These are phyloP conservation scores for Xylocampa areola DNA, from an alignment of 2,888 invertebrate genomes.

Conservation along the genomic window DNA sequence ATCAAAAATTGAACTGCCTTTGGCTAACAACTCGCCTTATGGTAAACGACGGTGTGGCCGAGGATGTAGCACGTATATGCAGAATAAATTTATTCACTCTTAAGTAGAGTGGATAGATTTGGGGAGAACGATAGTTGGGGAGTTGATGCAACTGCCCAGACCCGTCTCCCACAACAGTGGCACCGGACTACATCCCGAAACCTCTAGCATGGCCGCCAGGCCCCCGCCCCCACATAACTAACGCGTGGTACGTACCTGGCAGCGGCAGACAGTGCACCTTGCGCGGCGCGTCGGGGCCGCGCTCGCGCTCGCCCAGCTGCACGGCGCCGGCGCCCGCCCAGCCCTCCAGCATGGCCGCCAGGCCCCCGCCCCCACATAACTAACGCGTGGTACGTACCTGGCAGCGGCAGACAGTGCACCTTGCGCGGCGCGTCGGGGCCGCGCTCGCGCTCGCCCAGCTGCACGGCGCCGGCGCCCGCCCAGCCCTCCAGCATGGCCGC, in stretches of 20 bases:
- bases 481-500: constrained; percentile 62
- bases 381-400: constrained; percentile 90
- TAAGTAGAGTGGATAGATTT: too few species aligned
- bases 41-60: too few species aligned
- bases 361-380: constrained; percentile 57
- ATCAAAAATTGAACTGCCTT: too few species aligned
- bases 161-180: constrained; percentile 58
- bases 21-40: too few species aligned
- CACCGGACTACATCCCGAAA: too few species aligned
- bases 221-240: constrained; percentile 58
- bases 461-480: constrained; percentile 58
- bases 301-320: constrained; percentile 59
- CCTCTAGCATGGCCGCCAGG: constrained; percentile 63
- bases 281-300: constrained; percentile 70
- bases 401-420: constrained; percentile 95
- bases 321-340: constrained; percentile 57
- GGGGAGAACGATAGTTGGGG: too few species aligned
- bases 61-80: too few species aligned
- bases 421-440: constrained; percentile 73
- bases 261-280: constrained; percentile 94
- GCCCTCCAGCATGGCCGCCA: constrained; percentile 64
- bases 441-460: constrained; percentile 60
- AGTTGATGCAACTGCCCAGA: constrained; percentile 57
- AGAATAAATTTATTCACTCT: too few species aligned
- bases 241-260: constrained; percentile 92